Evolutionary conservation across 2,797 vertebrate species (phyloP).

Genomic region (Sparidentex hasta): DNA sequence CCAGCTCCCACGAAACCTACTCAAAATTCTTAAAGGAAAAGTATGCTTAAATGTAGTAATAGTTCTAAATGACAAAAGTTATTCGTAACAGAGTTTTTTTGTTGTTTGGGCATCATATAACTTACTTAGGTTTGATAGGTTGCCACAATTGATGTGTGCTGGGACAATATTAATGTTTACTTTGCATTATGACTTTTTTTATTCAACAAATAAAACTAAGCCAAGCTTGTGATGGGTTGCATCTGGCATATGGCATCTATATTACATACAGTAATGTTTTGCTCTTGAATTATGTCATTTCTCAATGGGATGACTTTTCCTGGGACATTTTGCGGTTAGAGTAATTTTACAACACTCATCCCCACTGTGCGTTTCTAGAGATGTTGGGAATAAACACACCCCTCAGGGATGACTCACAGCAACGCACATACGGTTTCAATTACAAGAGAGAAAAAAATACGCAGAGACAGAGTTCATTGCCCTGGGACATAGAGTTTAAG

Average conservation of each 20-base stretch:
- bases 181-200: not conserved
- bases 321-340: constrained; percentile 43
- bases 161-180: not conserved
- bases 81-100: not conserved
- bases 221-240: not conserved
- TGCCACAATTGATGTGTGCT: not conserved
- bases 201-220: not conserved
- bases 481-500: constrained; percentile 72
- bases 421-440: constrained; percentile 60
- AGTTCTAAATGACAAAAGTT: not conserved
- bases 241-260: not conserved
- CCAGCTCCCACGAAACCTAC: not conserved
- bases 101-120: not conserved
- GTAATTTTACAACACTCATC: constrained; percentile 7
- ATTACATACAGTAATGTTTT: not conserved
- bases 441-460: constrained; percentile 15
- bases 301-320: not conserved
- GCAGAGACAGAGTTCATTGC: constrained; percentile 66
- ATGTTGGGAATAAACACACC: constrained; percentile 30
- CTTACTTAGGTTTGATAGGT: not conserved
- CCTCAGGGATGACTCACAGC: constrained; percentile 53
- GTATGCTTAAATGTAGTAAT: not conserved
- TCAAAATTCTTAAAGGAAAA: not conserved
- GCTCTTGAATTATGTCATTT: not conserved
- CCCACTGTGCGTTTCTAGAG: not conserved